Conservation (phyloP, 2,113 vertebrate genomes). For the Cygnus atratus region DNA sequence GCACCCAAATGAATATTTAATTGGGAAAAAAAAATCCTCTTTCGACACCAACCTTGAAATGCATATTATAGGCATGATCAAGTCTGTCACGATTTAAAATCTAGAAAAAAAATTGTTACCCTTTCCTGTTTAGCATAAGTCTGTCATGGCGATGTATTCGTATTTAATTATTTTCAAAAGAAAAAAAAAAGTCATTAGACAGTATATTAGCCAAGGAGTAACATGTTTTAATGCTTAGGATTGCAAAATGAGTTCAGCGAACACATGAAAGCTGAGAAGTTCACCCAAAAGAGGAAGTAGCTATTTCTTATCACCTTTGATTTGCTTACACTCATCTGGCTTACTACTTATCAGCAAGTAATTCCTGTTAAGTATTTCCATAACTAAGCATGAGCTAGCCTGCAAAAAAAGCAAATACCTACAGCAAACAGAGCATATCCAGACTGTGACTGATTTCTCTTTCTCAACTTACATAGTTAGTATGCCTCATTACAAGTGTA, state of each 20-base stretch:
- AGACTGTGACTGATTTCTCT: background rate
- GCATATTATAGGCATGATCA: background rate
- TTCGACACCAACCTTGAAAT: background rate
- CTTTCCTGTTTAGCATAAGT: background rate
- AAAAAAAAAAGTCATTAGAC: background rate
- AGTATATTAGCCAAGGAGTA: background rate
- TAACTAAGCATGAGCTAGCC: background rate
- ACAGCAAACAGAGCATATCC: background rate
- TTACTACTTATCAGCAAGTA: background rate
- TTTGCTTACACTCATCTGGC: background rate
- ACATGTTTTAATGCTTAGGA: background rate
- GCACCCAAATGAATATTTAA: background rate
- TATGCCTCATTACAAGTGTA: background rate
- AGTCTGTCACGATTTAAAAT: background rate
- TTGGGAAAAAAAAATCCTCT: background rate
- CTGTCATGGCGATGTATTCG: background rate
- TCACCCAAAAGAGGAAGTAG: background rate
- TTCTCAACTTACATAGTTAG: background rate
- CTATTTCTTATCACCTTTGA: background rate
- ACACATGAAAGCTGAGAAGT: background rate
- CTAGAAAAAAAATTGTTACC: background rate
- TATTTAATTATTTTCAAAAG: background rate
- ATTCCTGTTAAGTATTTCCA: conserved; percentile 2
- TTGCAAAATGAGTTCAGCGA: background rate
- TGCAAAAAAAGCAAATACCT: background rate